phyloP scores from a whole-genome alignment of 2,113 vertebrate genomes.

The Meleagris gallopavo region DNA sequence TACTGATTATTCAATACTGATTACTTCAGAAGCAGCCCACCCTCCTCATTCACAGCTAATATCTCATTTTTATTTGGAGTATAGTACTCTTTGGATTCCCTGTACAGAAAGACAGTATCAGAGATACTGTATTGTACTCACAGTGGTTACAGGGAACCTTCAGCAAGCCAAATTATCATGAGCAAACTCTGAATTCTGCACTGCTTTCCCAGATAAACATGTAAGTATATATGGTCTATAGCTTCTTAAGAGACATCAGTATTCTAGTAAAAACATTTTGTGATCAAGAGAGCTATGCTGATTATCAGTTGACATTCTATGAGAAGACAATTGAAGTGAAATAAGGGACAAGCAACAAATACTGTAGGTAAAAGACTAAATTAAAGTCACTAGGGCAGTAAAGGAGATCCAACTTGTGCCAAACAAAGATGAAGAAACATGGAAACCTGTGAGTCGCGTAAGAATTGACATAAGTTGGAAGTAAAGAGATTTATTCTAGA shows the following conservation, averaged over 20 bases:
- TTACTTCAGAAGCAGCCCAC: too few species aligned
- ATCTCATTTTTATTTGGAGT: too few species aligned
- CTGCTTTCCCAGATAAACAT: not conserved
- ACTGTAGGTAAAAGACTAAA: not conserved
- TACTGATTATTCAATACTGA: too few species aligned
- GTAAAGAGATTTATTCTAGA: not conserved
- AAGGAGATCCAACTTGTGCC: not conserved
- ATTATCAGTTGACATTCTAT: not conserved
- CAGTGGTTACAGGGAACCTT: not conserved
- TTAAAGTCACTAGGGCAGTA: not conserved
- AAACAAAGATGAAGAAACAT: not conserved
- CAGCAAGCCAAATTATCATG: rapidly evolving
- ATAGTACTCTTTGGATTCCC: too few species aligned
- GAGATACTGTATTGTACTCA: not conserved
- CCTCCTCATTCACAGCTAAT: too few species aligned
- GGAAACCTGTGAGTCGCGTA: not conserved
- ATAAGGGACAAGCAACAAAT: not conserved
- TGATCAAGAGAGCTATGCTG: not conserved
- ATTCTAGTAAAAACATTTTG: not conserved
- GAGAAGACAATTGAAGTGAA: not conserved
- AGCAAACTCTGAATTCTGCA: not conserved
- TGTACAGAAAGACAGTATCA: not conserved
- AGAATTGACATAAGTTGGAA: not conserved
- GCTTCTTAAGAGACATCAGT: not conserved
- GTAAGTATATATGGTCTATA: not conserved